Conservation (phyloP, 2,113 vertebrate species). For the Romanogobio albipinnatus region DNA sequence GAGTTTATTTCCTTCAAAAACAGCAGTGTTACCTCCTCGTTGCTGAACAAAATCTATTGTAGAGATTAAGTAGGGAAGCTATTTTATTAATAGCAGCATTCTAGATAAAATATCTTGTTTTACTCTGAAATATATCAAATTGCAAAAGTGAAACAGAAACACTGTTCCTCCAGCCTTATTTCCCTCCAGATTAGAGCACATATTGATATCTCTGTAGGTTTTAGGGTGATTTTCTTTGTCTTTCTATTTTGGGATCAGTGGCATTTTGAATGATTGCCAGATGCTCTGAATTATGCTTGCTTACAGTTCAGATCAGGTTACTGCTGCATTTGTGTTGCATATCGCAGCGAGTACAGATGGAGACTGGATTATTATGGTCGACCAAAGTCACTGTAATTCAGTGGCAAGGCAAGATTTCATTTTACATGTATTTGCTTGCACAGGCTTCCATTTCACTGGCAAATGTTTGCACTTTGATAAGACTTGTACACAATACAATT, state of each 20-base stretch:
- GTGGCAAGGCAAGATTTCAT: slow-evolving; percentile 10
- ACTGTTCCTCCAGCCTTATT: neutral
- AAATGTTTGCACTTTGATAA: slow-evolving; percentile 23
- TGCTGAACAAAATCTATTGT: no score
- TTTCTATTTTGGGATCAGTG: slow-evolving; percentile 14
- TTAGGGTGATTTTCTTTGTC: neutral
- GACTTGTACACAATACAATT: neutral
- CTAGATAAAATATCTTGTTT: neutral
- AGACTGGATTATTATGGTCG: slow-evolving; percentile 27
- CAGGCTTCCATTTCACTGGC: neutral
- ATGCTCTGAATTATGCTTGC: slow-evolving; percentile 44
- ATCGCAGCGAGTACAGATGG: slow-evolving; percentile 38
- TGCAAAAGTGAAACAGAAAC: neutral
- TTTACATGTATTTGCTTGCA: slow-evolving; percentile 24
- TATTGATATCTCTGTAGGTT: slow-evolving; percentile 17
- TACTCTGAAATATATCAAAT: neutral
- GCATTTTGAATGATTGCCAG: slow-evolving; percentile 36
- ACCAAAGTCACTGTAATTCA: slow-evolving; percentile 21
- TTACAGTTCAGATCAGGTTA: slow-evolving; percentile 28
- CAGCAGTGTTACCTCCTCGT: no score
- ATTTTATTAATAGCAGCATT: no score
- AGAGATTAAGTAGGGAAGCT: no score
- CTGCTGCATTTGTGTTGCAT: slow-evolving; percentile 29
- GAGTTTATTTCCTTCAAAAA: no score
- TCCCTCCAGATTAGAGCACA: slow-evolving; percentile 23